phyloP scores from a whole-genome alignment of 2,797 vertebrate genomes.

The Neosilurus mollespiculum region DNA sequence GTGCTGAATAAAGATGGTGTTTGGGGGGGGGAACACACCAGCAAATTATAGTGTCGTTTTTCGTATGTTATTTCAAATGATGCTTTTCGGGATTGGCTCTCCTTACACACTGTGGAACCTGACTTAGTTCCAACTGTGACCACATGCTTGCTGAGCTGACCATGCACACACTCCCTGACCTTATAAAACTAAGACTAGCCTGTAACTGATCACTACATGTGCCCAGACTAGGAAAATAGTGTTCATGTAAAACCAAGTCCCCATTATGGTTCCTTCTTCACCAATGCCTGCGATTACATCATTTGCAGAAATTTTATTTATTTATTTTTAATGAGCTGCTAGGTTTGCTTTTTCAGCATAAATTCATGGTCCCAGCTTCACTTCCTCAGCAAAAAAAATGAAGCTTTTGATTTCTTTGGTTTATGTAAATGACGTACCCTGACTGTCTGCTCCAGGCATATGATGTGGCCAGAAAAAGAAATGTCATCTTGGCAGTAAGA shows the following conservation, averaged over 20 bases:
- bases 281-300: constrained; percentile 22
- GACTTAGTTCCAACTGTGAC: constrained; percentile 40
- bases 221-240: constrained; percentile 2
- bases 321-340: background rate
- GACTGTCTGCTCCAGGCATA: background rate
- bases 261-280: constrained; percentile 10
- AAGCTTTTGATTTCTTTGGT: constrained; percentile 12
- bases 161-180: constrained; percentile 27
- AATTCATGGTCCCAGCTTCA: constrained; percentile 7
- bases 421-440: constrained; percentile 9
- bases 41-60: constrained; percentile 24
- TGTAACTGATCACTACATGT: constrained; percentile 17
- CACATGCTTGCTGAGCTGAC: constrained; percentile 23
- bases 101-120: constrained; percentile 27
- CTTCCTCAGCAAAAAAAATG: constrained; percentile 38
- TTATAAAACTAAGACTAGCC: constrained; percentile 31
- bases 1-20: background rate
- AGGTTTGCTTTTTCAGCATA: constrained; percentile 29
- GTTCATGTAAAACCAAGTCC: constrained; percentile 28
- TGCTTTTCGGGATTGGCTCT: constrained; percentile 27
- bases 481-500: constrained; percentile 14
- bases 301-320: background rate
- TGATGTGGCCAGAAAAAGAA: constrained; percentile 6
- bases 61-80: constrained; percentile 33
- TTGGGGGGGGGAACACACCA: background rate